These are phyloP conservation scores for Sycophila texana DNA, from an alignment of 2,888 invertebrate genomes.

Conservation along the genomic window DNA sequence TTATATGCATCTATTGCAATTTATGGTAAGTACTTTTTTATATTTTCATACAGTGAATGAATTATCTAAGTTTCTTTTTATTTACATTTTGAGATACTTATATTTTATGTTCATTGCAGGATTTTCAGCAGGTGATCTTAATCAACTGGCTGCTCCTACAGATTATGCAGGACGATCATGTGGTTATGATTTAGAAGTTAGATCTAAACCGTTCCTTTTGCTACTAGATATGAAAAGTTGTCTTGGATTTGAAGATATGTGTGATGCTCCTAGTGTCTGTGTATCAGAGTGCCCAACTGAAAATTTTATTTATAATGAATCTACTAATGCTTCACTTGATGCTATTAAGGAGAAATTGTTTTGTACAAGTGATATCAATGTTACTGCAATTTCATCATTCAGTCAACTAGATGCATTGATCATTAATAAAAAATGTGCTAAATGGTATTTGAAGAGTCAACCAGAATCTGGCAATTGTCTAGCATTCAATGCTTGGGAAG, in stretches of 20 bases:
- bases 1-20: constrained; percentile 19
- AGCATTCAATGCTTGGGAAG: constrained; percentile 68
- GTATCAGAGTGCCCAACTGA: constrained; percentile 83
- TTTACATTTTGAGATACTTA: neutral
- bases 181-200: constrained; percentile 39
- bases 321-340: neutral
- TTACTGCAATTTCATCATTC: constrained; percentile 69
- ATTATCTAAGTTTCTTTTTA: neutral
- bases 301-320: constrained; percentile 69
- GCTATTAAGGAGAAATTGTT: constrained; percentile 74
- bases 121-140: constrained; percentile 26
- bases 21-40: constrained; percentile 20
- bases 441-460: constrained; percentile 82
- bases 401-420: constrained; percentile 77
- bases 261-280: constrained; percentile 90
- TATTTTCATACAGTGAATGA: neutral
- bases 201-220: constrained; percentile 21
- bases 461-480: constrained; percentile 78
- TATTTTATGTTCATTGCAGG: constrained; percentile 13
- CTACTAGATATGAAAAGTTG: constrained; percentile 24
- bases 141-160: neutral
- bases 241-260: constrained; percentile 69
- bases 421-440: constrained; percentile 80
- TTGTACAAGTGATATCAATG: constrained; percentile 78
- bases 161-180: constrained; percentile 32